Conservation (phyloP, 2,888 invertebrate genomes). For the Cerastoderma edule region DNA sequence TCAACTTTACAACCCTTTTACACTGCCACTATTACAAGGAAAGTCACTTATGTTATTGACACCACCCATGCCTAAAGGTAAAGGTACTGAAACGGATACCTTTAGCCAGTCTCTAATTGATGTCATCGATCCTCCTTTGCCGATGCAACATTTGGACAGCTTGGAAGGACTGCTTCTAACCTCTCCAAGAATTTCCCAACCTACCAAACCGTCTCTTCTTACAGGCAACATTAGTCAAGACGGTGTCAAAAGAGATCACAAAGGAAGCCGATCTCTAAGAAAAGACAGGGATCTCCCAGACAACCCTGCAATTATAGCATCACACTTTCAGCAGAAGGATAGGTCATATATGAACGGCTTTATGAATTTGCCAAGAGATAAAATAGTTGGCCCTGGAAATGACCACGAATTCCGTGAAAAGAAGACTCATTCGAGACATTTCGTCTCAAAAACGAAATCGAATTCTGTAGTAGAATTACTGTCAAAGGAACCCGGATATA, state of each 20-base stretch:
- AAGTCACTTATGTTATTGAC: constrained; percentile 6
- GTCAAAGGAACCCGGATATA: constrained; percentile 2
- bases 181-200: no score
- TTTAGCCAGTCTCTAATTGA: no score
- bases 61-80: no score
- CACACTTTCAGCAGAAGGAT: constrained; percentile 10
- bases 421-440: not conserved
- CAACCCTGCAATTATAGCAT: not conserved
- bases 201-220: no score
- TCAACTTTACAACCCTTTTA: constrained; percentile 1
- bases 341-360: constrained; percentile 8
- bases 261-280: no score
- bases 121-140: no score
- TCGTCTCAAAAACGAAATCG: not conserved
- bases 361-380: constrained; percentile 12
- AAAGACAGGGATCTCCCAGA: constrained; percentile 1
- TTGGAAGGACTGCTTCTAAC: no score
- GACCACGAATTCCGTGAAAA: constrained; percentile 19
- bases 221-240: no score
- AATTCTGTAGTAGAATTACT: constrained; percentile 8
- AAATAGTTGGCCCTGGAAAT: constrained; percentile 9
- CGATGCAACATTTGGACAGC: no score
- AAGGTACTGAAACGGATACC: no score
- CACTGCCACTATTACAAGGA: not conserved
- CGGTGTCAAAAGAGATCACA: no score